Percentiles rank a stretch among this genome's conserved stretches.
Evolutionary conservation across 1,140 invertebrate species (phyloP).

Genomic region (Hycleus phaleratus): DNA sequence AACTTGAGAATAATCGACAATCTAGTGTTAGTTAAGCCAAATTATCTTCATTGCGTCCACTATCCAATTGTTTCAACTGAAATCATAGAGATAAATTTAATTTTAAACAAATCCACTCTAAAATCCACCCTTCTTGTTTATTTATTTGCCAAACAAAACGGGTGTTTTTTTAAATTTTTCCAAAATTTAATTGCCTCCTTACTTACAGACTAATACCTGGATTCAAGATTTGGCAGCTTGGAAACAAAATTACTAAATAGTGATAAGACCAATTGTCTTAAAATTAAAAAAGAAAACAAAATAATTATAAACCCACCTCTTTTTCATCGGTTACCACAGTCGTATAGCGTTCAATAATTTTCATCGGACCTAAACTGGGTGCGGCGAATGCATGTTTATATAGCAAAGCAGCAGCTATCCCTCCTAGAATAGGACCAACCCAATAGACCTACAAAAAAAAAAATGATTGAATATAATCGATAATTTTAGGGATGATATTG

Average conservation of each 20-base stretch:
- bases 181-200: not conserved
- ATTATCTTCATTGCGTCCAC: slow-evolving; percentile 34
- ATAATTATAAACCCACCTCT: slow-evolving; percentile 46
- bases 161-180: too few relatives aligned
- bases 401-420: slow-evolving; percentile 64
- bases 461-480: not conserved
- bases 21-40: not conserved
- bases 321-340: slow-evolving; percentile 57
- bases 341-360: slow-evolving; percentile 45
- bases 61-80: slow-evolving; percentile 46
- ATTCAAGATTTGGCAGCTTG: not conserved
- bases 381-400: slow-evolving; percentile 66
- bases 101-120: too few relatives aligned
- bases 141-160: too few relatives aligned
- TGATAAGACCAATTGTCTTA: not conserved
- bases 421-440: slow-evolving; percentile 76
- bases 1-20: not conserved
- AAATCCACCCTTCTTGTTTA: too few relatives aligned
- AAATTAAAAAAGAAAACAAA: not conserved
- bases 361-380: slow-evolving; percentile 42
- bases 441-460: slow-evolving; percentile 65
- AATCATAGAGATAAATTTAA: slow-evolving; percentile 34
- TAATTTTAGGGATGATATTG: slow-evolving; percentile 34
- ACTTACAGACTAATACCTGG: not conserved
- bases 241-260: too few relatives aligned